Base-by-base conservation (phyloP, 2,888 invertebrate genomes). In the Sarcophaga variegata region DNA sequence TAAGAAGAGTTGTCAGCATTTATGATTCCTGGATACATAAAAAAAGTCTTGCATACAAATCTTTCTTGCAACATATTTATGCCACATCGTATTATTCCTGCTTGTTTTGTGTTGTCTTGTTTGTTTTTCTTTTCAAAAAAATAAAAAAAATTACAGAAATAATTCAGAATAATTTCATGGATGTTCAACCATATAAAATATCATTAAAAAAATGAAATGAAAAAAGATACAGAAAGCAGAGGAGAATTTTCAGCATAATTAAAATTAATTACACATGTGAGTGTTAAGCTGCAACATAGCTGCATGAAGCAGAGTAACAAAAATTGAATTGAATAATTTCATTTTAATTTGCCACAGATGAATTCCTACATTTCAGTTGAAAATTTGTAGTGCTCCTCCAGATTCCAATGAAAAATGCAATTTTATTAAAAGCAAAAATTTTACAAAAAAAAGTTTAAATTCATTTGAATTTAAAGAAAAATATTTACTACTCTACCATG, bases 261-360 rank as follows among this genome's bases (percentile, higher is more conserved):
- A 87, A 87, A 87, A 87, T 84, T 82, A 87, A 84, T 87, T 87
- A 84, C 87, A 87, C 86, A 83, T 85, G 80, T 71, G 74, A 85
- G 76, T 85, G 84, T 81, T 76, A 20, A 25, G 59, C 17, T 54
- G 3, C 54, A 81, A 70, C 54, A 59, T 71, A 76, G 75, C 66
- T 22, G 25, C 54, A 75, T 66, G 60, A 69, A 37, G 72, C 12
- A 66, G 59, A 71, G 54, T 0, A 54, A 54, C 12, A 54, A 54
- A 20, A 12, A 54, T 17, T 54, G 54, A 54, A 54, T 54, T 54
- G 54, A 54, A 54, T 54, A 54, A 54, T 49, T 76, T 82, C 83
- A n/a, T 66, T 80, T 86, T 75, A 86, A 86, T 77, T 69, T 72
- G 72, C 60, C 77, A 77, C 80, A 80, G 77, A 81, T 81, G 86